Base-by-base conservation (phyloP, 1,140 invertebrate species). In the Atopsyche davidsoni region DNA sequence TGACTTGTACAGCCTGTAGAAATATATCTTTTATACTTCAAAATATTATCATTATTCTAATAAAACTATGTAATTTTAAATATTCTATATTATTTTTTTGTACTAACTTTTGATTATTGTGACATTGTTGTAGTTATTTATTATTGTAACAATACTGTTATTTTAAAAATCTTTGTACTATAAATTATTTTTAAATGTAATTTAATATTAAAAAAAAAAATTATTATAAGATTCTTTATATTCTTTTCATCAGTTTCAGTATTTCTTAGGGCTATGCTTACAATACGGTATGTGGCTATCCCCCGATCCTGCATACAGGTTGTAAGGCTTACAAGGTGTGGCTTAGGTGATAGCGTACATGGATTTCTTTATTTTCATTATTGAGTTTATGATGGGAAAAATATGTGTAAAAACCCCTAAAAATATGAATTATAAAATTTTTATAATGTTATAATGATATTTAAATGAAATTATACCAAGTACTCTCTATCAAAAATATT, bases 401-500 rank as follows among this genome's bases (percentile, higher is more conserved):
- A 45, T 32, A 41, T 17, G 39, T 10, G 11, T 44, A 16, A 36
- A 2, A 21, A 38, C 16, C 17, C 11, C 11, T n/a, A 38, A n/a
- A 23, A 47, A 35, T 35, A 17, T 11, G 10, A n/a, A 31, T 11
- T 22, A 14, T 17, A 18, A 16, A 17, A 41, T 13, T 14, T 10
- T 14, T 45, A 16, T 11, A 7, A 14, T 4, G 13, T n/a, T 18
- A 11, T 19, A 35, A 49, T 21, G 6, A n/a, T n/a, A n/a, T 31
- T 16, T 4, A 31, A 44, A 28, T 17, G 58, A 42, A 55, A 63
- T 13, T 38, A 57, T 36, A 24, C 45, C 16, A 43, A 18, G 10
- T 36, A 19, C 28, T 32, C 38, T 31, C 19, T 34, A 21, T 45
- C 13, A 28, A 24, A 62, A 4, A 58, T 70, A 14, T 38, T 35